phyloP scores from a whole-genome alignment of 2,888 invertebrate species.

The Nemotelus pantherinus region DNA sequence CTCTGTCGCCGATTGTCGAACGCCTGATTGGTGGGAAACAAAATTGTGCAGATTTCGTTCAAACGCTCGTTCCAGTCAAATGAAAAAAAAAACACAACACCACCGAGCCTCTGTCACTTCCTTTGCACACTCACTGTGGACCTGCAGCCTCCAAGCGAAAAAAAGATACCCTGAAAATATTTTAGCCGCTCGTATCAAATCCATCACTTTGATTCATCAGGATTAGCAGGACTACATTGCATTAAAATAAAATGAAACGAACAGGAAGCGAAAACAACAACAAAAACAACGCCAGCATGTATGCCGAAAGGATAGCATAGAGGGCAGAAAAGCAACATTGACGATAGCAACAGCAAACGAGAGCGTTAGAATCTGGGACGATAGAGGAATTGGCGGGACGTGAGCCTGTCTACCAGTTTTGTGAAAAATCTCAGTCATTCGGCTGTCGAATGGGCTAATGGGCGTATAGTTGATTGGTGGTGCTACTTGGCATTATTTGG shows the following conservation, averaged over 20 bases:
- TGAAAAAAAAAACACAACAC: too few species aligned
- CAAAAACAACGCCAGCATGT: not conserved
- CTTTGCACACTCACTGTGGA: not conserved
- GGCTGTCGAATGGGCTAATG: conserved; percentile 28
- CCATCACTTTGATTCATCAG: conserved; percentile 42
- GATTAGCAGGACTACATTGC: conserved; percentile 32
- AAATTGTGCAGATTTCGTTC: conserved; percentile 1
- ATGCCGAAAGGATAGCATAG: not conserved
- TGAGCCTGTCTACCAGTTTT: not conserved
- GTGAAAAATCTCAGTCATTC: conserved; percentile 33
- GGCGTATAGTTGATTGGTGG: conserved; percentile 28
- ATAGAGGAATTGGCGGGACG: not conserved
- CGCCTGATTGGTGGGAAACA: not conserved
- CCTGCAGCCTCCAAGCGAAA: not conserved
- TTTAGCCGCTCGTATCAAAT: conserved; percentile 36
- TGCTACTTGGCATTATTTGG: conserved; percentile 29
- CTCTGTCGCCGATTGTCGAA: not conserved
- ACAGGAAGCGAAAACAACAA: not conserved
- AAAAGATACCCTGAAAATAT: conserved; percentile 36
- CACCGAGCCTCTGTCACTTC: too few species aligned
- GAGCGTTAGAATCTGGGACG: not conserved
- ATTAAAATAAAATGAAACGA: conserved; percentile 28
- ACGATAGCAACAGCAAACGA: not conserved
- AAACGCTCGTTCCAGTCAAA: too few species aligned
- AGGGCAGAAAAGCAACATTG: not conserved